Base-by-base conservation (phyloP, 2,797 vertebrate genomes). In the Fistularia commersonii region DNA sequence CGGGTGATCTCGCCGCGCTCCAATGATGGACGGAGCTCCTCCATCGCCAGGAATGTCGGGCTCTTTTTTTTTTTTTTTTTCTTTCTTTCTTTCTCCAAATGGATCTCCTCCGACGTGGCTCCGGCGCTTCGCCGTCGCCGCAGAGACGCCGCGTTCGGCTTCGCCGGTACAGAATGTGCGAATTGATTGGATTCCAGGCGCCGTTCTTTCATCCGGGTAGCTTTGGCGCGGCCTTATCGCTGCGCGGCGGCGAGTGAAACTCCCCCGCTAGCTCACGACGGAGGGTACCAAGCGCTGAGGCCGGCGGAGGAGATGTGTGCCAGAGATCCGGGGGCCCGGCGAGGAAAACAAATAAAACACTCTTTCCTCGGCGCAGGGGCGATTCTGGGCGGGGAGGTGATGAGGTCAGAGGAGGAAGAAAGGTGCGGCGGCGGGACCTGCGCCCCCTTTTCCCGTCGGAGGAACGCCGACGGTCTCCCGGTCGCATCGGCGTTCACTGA, bases 1-100 rank as follows among this genome's bases (percentile, higher is more conserved):
- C 71, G 51, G 80, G 83, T 41, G 69, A 71, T 79, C 65, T 56
- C 31, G 54, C 69, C 72, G 61, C 51, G 62, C 77, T 58, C 44
- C 59, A 54, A 36, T 84, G 83, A 86, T 84, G 71, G 80, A 86
- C 80, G 41, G 72, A 69, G 64, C 67, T 45, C 61, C 54, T 52
- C 72, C 54, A 11, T 8, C 77, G 76, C 77, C 83, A 84, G 75
- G 83, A 89, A 87, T 85, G 72, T 60, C 66, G 56, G 66, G 54
- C 62, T 82, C 54, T 56, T 69, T 75, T 69, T 32, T 52, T 75
- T 77, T 75, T 52, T 63, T 33, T 41, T 34, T 54, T 31, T 23
- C 11, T 37, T 45, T 46, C 31, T 48, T 41, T 23, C 31, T 47
- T 11, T 40, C 8, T 48, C 1, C 6, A 8, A 57, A 48, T 6